Percentiles rank a stretch among this genome's conserved stretches.
These are phyloP conservation scores for Drosophila lacertosa DNA, from an alignment of 1,140 invertebrate genomes.

Conservation along the genomic window DNA sequence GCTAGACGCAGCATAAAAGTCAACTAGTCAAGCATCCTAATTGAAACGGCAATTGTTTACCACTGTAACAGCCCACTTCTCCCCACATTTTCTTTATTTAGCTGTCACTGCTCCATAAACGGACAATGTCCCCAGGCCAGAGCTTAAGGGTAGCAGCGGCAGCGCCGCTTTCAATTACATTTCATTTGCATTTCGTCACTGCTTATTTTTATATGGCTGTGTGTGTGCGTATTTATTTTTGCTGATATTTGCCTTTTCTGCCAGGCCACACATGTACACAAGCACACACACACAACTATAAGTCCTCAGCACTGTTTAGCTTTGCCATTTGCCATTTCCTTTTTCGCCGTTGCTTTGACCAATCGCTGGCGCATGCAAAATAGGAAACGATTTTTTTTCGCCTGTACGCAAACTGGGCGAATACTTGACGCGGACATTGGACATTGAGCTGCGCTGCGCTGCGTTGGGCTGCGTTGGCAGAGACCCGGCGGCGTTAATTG, in stretches of 20 bases:
- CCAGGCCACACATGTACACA: slow-evolving; percentile 29
- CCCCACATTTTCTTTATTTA: not conserved
- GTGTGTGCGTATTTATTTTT: slow-evolving; percentile 52
- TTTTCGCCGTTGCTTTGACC: slow-evolving; percentile 48
- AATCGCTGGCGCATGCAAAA: slow-evolving; percentile 61
- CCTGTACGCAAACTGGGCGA: slow-evolving; percentile 63
- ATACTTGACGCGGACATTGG: slow-evolving; percentile 74
- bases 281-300: slow-evolving; percentile 42
- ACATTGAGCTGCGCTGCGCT: slow-evolving; percentile 54
- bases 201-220: slow-evolving; percentile 63
- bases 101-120: slow-evolving; percentile 63
- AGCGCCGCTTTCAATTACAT: slow-evolving; percentile 77
- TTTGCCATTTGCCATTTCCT: slow-evolving; percentile 49
- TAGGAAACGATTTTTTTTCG: slow-evolving; percentile 69
- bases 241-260: slow-evolving; percentile 72
- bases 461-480: slow-evolving; percentile 58
- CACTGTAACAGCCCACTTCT: slow-evolving; percentile 35
- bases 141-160: slow-evolving; percentile 74
- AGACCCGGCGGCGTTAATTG: slow-evolving; percentile 69
- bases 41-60: slow-evolving; percentile 6
- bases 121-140: slow-evolving; percentile 76
- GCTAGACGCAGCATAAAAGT: slow-evolving; percentile 5
- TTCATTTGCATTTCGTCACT: slow-evolving; percentile 77
- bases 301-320: slow-evolving; percentile 59
- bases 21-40: slow-evolving; percentile 34